Base-by-base conservation (phyloP, 2,888 invertebrate genomes). In the Pachymerium ferrugineum region DNA sequence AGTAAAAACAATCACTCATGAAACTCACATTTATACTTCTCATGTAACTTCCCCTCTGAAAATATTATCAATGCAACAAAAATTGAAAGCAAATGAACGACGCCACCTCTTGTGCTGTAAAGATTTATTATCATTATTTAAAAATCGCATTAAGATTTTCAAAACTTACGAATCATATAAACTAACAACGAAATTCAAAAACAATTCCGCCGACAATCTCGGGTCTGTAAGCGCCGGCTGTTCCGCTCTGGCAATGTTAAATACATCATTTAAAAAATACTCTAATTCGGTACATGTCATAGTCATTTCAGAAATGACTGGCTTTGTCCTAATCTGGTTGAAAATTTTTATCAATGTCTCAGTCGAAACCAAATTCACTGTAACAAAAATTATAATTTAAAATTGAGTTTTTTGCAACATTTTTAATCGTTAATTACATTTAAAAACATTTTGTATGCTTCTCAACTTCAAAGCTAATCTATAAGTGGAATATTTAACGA, bases 401-500 rank as follows among this genome's bases (percentile, higher is more conserved):
- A n/a, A 62, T 14, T 14, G 62, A 10, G 14, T 19, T 1, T 4
- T 25, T 22, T 19, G 1, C 22, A 38, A 28, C 6, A 25, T 12
- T 25, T 2, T 33, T 3, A 70, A 70, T n/a, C 3, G 29, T 31
- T 70, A 14, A 3, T 84, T 83, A 92, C 92, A 88, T 81, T 86
- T 86, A 35, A 92, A 84, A 77, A 87, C 83, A 77, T 85, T 86
- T 80, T 89, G 89, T 70, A 89, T 80, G 74, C 86, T 84, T 76
- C 87, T 83, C 77, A 89, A 84, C 83, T 93, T 93, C 76, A 89
- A 86, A 16, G 92, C 91, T 75, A 90, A 87, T 77, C 91, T 86
- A 80, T 93, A 92, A 1, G 88, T 88, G 76, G 89, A 88, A 83
- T 91, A 92, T 80, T 89, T 89, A 75, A 92, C 89, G 70, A 85